These are phyloP conservation scores for Philaethria dido DNA, from an alignment of 2,888 invertebrate genomes.

Conservation along the genomic window DNA sequence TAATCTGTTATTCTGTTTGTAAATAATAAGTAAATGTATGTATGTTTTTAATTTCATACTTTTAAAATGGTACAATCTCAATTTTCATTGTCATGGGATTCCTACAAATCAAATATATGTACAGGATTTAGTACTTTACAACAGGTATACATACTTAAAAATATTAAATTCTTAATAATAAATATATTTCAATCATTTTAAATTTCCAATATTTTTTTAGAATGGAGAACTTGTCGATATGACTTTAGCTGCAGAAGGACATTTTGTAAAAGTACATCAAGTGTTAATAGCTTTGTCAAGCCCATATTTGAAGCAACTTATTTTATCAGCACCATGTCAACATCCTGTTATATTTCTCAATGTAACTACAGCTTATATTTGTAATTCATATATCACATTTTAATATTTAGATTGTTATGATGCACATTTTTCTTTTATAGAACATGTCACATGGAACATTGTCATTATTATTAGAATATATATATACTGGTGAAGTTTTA, in stretches of 20 bases:
- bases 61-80: conserved; percentile 56
- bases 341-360: conserved; percentile 79
- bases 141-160: conserved; percentile 59
- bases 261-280: conserved; percentile 47
- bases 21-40: neutral
- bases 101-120: conserved; percentile 70
- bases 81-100: conserved; percentile 72
- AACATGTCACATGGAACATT: conserved; percentile 68
- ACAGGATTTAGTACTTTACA: conserved; percentile 73
- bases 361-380: conserved; percentile 52
- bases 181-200: neutral
- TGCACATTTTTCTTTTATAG: conserved; percentile 51
- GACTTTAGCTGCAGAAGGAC: conserved; percentile 76
- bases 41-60: neutral
- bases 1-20: too few relatives aligned
- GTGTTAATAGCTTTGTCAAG: conserved; percentile 70
- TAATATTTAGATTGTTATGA: neutral
- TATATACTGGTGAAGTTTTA: conserved; percentile 72
- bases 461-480: conserved; percentile 66
- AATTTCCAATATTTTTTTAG: conserved; percentile 48
- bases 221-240: conserved; percentile 80
- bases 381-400: neutral
- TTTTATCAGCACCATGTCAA: conserved; percentile 72
- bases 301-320: conserved; percentile 73
- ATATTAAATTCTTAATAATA: neutral